Evolutionary conservation across 2,113 vertebrate species (phyloP).

Genomic region (Trogon surrucura): DNA sequence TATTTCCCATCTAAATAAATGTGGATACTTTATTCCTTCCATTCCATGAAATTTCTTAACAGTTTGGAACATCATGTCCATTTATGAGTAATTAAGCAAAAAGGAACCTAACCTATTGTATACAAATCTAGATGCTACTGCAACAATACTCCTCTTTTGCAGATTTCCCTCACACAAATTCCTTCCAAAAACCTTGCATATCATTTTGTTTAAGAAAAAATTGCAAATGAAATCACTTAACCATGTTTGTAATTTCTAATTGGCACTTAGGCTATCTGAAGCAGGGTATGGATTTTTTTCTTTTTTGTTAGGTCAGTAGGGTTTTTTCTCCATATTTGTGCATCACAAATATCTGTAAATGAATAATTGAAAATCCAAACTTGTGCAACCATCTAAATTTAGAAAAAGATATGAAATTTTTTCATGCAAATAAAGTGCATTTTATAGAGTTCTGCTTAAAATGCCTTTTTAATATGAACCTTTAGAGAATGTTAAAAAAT

Average conservation of each 20-base stretch:
- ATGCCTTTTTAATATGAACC: slow-evolving; percentile 2
- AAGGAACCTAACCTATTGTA: neutral
- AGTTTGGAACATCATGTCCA: neutral
- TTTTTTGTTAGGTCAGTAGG: fast-evolving
- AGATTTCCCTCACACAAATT: neutral
- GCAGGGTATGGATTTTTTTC: fast-evolving
- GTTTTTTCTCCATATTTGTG: neutral
- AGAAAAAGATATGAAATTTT: neutral
- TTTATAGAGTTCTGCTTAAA: slow-evolving; percentile 10
- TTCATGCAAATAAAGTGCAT: slow-evolving; percentile 1
- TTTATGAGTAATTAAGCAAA: neutral
- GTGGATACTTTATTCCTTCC: neutral
- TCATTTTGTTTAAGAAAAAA: neutral
- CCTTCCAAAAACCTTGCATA: neutral
- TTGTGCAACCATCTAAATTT: neutral
- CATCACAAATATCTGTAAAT: neutral
- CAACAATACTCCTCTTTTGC: neutral
- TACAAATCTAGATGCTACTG: neutral
- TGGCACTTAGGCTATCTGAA: neutral
- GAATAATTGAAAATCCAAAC: neutral
- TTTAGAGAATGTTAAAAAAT: slow-evolving; percentile 25
- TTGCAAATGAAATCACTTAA: neutral
- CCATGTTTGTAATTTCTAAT: neutral
- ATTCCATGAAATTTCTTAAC: neutral
- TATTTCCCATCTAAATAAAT: neutral